Percentiles rank a stretch among this genome's conserved stretches.
These are phyloP conservation scores for Pitta sordida DNA, from an alignment of 2,113 vertebrate species.

Conservation along the genomic window DNA sequence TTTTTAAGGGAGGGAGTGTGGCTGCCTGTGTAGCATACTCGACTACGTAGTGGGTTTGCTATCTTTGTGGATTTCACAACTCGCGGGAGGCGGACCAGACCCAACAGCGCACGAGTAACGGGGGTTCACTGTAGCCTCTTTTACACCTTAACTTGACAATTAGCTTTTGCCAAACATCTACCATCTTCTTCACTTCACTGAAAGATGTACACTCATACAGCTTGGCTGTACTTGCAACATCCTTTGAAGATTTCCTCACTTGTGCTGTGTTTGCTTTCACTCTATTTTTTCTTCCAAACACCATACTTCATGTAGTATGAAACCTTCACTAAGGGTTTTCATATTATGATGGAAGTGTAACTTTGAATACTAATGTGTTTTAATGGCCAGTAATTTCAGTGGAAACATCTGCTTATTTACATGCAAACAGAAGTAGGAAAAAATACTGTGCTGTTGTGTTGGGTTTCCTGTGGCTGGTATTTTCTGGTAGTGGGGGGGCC, in stretches of 20 bases:
- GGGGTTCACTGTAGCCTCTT: too few species aligned
- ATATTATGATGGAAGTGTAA: not conserved
- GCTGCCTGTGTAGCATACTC: too few species aligned
- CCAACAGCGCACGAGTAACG: too few species aligned
- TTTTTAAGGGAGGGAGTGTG: too few species aligned
- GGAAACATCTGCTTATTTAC: not conserved
- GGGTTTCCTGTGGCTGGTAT: too few species aligned
- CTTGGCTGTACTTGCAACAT: not conserved
- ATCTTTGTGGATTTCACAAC: too few species aligned
- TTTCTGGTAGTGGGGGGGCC: too few species aligned
- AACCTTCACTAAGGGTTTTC: not conserved
- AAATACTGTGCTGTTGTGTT: not conserved
- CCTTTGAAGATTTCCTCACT: not conserved
- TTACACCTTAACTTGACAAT: not conserved
- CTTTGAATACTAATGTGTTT: not conserved
- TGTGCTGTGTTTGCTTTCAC: not conserved
- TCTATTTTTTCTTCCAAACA: not conserved
- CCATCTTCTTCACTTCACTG: not conserved
- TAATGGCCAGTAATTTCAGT: not conserved
- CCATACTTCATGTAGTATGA: not conserved
- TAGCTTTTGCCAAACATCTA: not conserved
- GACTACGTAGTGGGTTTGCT: too few species aligned
- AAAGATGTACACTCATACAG: fast-evolving
- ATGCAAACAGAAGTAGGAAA: not conserved
- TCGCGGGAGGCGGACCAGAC: too few species aligned